Conservation (phyloP, 1,140 invertebrate genomes). For the Drosophila bipectinata region DNA sequence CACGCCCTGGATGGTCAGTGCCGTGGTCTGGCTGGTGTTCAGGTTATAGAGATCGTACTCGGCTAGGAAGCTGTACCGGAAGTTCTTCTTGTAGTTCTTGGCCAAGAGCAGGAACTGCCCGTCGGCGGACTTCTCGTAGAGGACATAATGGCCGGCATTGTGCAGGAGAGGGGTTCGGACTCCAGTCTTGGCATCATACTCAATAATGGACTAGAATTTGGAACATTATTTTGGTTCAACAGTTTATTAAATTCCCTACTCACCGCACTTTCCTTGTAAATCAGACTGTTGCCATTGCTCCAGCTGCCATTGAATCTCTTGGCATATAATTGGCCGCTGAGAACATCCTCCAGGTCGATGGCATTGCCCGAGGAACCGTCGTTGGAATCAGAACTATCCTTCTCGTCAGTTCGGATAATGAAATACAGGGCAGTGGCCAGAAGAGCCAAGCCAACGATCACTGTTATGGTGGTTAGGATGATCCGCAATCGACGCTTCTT, state of each 20-base stretch:
- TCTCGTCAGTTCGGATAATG: conserved; percentile 43
- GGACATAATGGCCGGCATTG: conserved; percentile 56
- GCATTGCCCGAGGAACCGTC: conserved; percentile 38
- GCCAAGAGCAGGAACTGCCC: conserved; percentile 66
- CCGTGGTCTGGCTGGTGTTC: conserved; percentile 80
- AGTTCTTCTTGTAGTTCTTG: conserved; percentile 85
- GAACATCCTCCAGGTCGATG: conserved; percentile 84
- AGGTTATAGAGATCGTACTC: conserved; percentile 86
- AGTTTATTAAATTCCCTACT: conserved; percentile 3
- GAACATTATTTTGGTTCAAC: not conserved
- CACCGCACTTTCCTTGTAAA: conserved; percentile 67
- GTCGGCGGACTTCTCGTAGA: conserved; percentile 78
- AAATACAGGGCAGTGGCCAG: conserved; percentile 61
- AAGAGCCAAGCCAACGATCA: conserved; percentile 55
- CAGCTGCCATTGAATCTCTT: conserved; percentile 85
- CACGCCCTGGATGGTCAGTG: conserved; percentile 58
- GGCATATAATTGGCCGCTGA: conserved; percentile 84
- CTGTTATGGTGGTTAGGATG: conserved; percentile 53
- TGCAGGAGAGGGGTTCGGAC: conserved; percentile 36
- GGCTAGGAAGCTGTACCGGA: conserved; percentile 87
- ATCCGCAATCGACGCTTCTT: conserved; percentile 68
- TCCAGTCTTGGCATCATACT: conserved; percentile 64
- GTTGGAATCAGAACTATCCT: conserved; percentile 5
- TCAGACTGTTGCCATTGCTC: conserved; percentile 83
- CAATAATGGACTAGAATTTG: conserved; percentile 58